Evolutionary conservation across 2,113 vertebrate species (phyloP).

Genomic region (Paralichthys olivaceus): DNA sequence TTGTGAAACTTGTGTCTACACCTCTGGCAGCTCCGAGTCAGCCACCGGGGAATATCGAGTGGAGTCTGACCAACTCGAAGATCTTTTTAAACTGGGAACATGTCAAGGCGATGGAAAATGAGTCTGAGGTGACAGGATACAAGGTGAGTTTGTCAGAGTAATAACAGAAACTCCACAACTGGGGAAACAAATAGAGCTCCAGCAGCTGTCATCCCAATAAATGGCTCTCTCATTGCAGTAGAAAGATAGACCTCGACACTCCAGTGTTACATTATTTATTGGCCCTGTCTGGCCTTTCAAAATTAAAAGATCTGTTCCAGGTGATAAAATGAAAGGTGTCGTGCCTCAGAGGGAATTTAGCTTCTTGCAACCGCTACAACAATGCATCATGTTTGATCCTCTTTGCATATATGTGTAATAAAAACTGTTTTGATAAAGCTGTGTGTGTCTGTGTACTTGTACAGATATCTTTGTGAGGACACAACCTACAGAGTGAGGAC

Average conservation of each 20-base stretch:
- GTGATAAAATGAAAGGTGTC: constrained; percentile 68
- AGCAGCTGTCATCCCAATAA: constrained; percentile 64
- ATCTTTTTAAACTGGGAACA: constrained; percentile 92
- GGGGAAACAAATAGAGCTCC: constrained; percentile 61
- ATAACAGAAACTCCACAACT: constrained; percentile 42
- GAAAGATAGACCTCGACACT: constrained; percentile 66
- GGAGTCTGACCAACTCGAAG: constrained; percentile 90
- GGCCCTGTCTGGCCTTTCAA: constrained; percentile 71
- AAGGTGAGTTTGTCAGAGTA: constrained; percentile 84
- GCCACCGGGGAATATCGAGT: constrained; percentile 88
- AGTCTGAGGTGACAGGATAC: constrained; percentile 91
- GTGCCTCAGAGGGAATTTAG: constrained; percentile 28
- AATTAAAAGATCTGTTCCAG: constrained; percentile 75
- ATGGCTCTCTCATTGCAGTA: constrained; percentile 60
- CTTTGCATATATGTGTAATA: constrained; percentile 36
- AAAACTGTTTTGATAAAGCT: constrained; percentile 4
- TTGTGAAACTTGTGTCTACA: constrained; percentile 44
- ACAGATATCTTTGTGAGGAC: no score
- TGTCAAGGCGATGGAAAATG: constrained; percentile 91
- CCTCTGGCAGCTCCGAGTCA: constrained; percentile 87
- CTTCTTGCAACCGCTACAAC: background rate
- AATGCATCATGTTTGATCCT: constrained; percentile 38
- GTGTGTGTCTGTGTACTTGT: background rate
- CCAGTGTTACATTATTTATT: constrained; percentile 65
- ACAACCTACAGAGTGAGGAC: no score